These are phyloP conservation scores for Papilio glaucus DNA, from an alignment of 1,140 invertebrate species.

Conservation along the genomic window DNA sequence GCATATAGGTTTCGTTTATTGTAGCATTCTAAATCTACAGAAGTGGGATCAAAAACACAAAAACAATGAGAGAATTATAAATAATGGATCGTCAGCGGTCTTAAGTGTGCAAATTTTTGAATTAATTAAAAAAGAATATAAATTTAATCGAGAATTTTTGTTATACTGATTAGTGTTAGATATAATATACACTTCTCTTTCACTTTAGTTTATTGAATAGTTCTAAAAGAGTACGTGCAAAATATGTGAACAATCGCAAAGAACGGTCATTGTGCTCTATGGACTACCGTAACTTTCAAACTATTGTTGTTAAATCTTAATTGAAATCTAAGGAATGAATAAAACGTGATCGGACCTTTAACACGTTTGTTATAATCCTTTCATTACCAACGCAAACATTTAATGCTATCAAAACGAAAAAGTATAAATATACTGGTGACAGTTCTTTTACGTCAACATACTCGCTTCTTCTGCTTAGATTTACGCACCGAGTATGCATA, in stretches of 20 bases:
- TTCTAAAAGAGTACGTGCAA: not conserved
- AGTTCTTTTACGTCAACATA: no score
- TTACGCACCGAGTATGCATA: no score
- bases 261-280: not conserved
- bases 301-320: slow-evolving; percentile 29
- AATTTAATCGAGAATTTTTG: no score
- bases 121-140: no score
- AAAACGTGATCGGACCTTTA: slow-evolving; percentile 17
- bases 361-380: not conserved
- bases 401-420: not conserved
- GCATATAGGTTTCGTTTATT: not conserved
- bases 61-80: no score
- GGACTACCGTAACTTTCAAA: not conserved
- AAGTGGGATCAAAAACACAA: no score
- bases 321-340: slow-evolving; percentile 12
- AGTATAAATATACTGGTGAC: not conserved
- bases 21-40: no score
- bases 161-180: no score
- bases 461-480: no score
- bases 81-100: no score
- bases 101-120: no score
- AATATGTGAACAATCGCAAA: not conserved
- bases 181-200: no score
- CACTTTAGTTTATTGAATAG: not conserved
- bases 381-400: not conserved